A percentile compares a stretch with the other conserved stretches of the same genome.
These are phyloP conservation scores for Drosophila sp. DNA, from an alignment of 1,140 invertebrate genomes.

Conservation along the genomic window DNA sequence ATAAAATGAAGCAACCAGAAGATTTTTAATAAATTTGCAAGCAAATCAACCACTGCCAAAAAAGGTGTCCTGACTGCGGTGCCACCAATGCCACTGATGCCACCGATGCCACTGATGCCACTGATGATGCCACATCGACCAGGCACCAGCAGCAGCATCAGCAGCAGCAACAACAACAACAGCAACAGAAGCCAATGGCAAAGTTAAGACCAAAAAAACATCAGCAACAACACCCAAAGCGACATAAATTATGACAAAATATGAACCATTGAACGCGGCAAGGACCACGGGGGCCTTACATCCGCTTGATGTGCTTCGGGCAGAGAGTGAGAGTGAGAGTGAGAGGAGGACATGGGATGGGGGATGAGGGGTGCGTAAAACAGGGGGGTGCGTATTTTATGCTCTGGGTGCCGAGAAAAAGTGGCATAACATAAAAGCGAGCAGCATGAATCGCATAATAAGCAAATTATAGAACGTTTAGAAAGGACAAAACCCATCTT, in stretches of 20 bases:
- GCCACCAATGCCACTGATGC: conserved; percentile 9
- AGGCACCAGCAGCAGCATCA: conserved; percentile 8
- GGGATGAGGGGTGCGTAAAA: background rate
- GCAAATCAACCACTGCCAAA: conserved; percentile 73
- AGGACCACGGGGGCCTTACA: conserved; percentile 49
- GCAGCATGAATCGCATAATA: conserved; percentile 75
- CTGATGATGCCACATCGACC: background rate
- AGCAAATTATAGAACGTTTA: conserved; percentile 83
- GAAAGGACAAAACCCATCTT: conserved; percentile 60
- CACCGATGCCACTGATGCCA: conserved; percentile 11
- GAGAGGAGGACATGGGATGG: too few relatives aligned
- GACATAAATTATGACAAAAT: conserved; percentile 83
- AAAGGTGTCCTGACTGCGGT: conserved; percentile 61
- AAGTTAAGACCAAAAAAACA: conserved; percentile 47
- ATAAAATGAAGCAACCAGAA: conserved; percentile 77
- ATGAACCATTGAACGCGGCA: conserved; percentile 55
- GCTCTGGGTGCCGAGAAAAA: conserved; percentile 58
- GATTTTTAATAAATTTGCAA: conserved; percentile 83
- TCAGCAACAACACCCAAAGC: conserved; percentile 77
- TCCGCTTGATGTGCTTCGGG: conserved; percentile 15
- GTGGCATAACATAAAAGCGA: conserved; percentile 75
- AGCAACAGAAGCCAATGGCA: conserved; percentile 17
- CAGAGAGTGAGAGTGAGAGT: background rate
- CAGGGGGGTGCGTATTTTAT: conserved; percentile 67
- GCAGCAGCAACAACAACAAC: background rate